Evolutionary conservation across 2,113 vertebrate genomes (phyloP).

Genomic region (Tupaia chinensis): DNA sequence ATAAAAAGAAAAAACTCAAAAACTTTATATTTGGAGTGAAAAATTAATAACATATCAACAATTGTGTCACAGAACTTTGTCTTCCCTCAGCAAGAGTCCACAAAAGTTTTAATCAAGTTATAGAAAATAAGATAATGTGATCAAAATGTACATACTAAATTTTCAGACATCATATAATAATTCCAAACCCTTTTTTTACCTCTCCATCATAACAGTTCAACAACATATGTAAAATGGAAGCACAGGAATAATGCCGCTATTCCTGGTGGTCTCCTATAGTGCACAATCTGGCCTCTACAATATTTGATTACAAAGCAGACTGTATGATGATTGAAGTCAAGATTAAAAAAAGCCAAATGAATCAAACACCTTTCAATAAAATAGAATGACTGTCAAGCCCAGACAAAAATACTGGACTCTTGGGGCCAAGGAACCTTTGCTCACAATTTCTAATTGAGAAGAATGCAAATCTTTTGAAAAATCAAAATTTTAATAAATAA

Average conservation of each 20-base stretch:
- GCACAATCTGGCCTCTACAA: background rate
- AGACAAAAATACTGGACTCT: background rate
- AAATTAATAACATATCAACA: background rate
- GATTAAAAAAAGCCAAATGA: background rate
- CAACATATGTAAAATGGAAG: background rate
- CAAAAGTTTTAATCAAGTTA: background rate
- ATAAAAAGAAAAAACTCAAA: slow-evolving; percentile 36
- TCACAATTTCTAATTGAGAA: background rate
- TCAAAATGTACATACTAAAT: background rate
- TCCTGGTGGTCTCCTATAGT: background rate
- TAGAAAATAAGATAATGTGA: background rate
- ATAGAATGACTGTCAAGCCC: background rate
- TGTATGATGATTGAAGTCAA: background rate
- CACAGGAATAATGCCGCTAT: background rate
- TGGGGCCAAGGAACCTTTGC: background rate
- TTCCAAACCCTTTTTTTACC: background rate
- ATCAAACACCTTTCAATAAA: background rate
- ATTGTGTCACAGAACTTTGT: background rate
- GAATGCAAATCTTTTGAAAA: background rate
- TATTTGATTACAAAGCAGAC: background rate
- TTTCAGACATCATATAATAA: background rate
- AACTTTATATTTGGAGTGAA: slow-evolving; percentile 57
- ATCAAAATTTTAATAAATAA: background rate
- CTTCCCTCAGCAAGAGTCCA: background rate
- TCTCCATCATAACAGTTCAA: background rate